phyloP scores from a whole-genome alignment of 2,113 vertebrate species.

The Leptodactylus fuscus region DNA sequence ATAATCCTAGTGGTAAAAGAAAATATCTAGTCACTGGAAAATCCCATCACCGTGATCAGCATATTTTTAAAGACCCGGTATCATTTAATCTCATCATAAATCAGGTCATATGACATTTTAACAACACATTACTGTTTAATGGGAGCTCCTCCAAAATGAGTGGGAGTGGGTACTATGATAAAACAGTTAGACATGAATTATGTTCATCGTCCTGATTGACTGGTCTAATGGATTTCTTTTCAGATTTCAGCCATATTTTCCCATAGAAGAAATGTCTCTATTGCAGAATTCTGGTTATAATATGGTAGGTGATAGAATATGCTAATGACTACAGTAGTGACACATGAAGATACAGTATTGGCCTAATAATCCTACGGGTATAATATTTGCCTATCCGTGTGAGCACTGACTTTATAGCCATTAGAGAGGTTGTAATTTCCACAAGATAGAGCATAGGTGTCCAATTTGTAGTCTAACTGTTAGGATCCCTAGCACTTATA shows the following conservation, averaged over 20 bases:
- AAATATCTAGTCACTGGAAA: neutral
- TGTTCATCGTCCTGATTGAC: neutral
- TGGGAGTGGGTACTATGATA: neutral
- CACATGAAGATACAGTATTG: too few relatives aligned
- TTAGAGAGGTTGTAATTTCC: too few relatives aligned
- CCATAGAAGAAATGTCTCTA: too few relatives aligned
- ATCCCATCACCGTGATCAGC: neutral
- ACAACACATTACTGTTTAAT: neutral
- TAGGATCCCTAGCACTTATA: too few relatives aligned
- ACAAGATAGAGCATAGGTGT: too few relatives aligned
- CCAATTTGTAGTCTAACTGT: too few relatives aligned
- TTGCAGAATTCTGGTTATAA: too few relatives aligned
- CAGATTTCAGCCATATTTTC: too few relatives aligned
- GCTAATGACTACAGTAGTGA: too few relatives aligned
- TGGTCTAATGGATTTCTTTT: neutral
- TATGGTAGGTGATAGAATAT: too few relatives aligned
- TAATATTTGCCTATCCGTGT: too few relatives aligned
- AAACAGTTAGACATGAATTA: neutral
- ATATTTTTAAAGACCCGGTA: neutral
- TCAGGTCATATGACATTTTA: slow-evolving; percentile 1
- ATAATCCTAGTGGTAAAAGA: neutral
- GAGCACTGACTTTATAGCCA: neutral
- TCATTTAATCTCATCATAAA: slow-evolving; percentile 5
- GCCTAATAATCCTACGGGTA: too few relatives aligned
- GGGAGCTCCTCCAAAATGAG: neutral